phyloP scores from a whole-genome alignment of 1,140 invertebrate species.

The Bicyclus anynana region DNA sequence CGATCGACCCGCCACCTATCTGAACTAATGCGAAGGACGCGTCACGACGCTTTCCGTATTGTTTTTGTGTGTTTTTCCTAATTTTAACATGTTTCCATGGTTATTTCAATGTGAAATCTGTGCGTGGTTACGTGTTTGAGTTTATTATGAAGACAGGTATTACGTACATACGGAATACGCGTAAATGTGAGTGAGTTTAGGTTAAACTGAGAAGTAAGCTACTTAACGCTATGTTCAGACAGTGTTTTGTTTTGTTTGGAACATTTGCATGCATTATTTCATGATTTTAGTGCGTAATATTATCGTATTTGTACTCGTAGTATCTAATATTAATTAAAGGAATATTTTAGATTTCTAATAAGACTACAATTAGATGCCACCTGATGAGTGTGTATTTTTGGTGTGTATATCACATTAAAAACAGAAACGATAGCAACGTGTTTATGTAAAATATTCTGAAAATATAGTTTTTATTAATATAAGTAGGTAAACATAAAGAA shows the following conservation, averaged over 20 bases:
- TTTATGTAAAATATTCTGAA: too few species aligned
- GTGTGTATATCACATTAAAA: too few species aligned
- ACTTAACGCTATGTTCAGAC: conserved; percentile 55
- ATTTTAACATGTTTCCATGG: conserved; percentile 40
- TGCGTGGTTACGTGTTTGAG: conserved; percentile 29
- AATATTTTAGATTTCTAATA: too few species aligned
- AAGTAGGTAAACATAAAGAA: too few species aligned
- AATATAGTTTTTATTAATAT: too few species aligned
- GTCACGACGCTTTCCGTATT: conserved; percentile 49
- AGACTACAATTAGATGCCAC: too few species aligned
- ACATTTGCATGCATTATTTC: conserved; percentile 13
- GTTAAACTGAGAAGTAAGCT: conserved; percentile 37
- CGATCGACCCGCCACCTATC: conserved; percentile 24
- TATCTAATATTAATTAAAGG: too few species aligned
- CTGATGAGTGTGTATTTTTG: too few species aligned
- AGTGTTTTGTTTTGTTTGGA: conserved; percentile 39
- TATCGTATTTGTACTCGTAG: neutral
- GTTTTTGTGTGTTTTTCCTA: conserved; percentile 63
- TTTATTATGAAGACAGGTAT: conserved; percentile 20
- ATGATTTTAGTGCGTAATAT: neutral
- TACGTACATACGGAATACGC: neutral
- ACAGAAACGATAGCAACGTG: too few species aligned
- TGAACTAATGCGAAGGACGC: conserved; percentile 25
- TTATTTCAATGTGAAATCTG: conserved; percentile 36
- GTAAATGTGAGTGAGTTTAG: conserved; percentile 12